phyloP scores from a whole-genome alignment of 2,888 invertebrate species.

The Drosophila kanekoi region DNA sequence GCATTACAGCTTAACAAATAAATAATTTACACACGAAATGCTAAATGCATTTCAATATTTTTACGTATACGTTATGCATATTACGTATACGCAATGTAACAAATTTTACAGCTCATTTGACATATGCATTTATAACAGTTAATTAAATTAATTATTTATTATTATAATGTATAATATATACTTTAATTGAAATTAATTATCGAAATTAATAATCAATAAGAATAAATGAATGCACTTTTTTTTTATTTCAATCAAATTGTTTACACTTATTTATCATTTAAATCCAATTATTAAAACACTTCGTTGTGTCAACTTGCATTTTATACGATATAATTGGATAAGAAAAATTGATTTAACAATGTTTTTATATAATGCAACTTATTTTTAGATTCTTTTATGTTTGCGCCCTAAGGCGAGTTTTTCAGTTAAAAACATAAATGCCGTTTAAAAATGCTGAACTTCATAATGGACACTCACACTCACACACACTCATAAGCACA shows the following conservation, averaged over 20 bases:
- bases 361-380: neutral
- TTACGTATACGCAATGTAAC: slow-evolving; percentile 45
- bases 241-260: too few relatives aligned
- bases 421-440: neutral
- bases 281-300: too few relatives aligned
- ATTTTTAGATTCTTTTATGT: too few relatives aligned
- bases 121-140: neutral
- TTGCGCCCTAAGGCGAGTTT: too few relatives aligned
- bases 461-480: neutral
- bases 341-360: slow-evolving; percentile 3
- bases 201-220: neutral
- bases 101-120: slow-evolving; percentile 3
- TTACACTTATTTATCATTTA: too few relatives aligned
- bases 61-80: slow-evolving; percentile 43
- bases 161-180: neutral
- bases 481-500: neutral
- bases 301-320: too few relatives aligned
- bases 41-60: slow-evolving; percentile 10
- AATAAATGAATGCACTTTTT: neutral
- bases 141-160: neutral
- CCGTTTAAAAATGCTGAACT: slow-evolving; percentile 1
- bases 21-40: slow-evolving; percentile 6
- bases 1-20: slow-evolving; percentile 11
- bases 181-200: too few relatives aligned
- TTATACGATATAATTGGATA: too few relatives aligned